Base-by-base conservation (phyloP, 2,888 invertebrate species). In the Chrysolina oricalcia region DNA sequence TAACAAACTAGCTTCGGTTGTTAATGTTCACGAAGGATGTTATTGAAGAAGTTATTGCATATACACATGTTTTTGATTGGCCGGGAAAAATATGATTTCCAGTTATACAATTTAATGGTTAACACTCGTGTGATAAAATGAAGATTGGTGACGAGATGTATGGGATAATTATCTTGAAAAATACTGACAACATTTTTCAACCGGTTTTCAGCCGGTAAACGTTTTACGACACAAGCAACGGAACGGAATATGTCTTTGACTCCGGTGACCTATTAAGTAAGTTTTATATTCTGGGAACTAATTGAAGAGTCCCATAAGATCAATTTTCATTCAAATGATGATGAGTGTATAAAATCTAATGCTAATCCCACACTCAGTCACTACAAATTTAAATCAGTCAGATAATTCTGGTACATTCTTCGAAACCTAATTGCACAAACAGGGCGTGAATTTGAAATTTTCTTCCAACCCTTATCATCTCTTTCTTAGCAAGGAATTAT, bases 21-120 rank as follows among this genome's bases (percentile, higher is more conserved):
- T 64, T 71, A 40, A 35, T 41, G 64, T 65, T 17, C 56, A n/a
- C 21, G 3, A 64, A 71, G 56, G 65, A 65, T 66, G 56, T 65
- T 72, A 65, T 72, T 53, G 65, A 65, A 65, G 50, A 65, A 41
- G 40, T 72, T 72, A 72, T 72, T 56, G 53, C 15, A 41, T 64
- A 6, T 72, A 43, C 65, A 23, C 43, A 66, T 65, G 64, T 66
- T 40, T 23, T 40, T 69, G 35, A 59, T 23, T 8, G 23, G n/a
- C 13, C 48, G 15, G 13, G 48, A 41, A 63, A 70, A 35, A 63
- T 63, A 43, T 48, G 48, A 70, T 64, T 70, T 70, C 70, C 63
- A 63, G 70, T 63, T 70, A 27, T 63, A 35, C 64, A 46, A 63
- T 62, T 43, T 43, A 23, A 41, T 59, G 68, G 59, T 48, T 19